phyloP scores from a whole-genome alignment of 2,113 vertebrate species.

The Rhombomys opimus region DNA sequence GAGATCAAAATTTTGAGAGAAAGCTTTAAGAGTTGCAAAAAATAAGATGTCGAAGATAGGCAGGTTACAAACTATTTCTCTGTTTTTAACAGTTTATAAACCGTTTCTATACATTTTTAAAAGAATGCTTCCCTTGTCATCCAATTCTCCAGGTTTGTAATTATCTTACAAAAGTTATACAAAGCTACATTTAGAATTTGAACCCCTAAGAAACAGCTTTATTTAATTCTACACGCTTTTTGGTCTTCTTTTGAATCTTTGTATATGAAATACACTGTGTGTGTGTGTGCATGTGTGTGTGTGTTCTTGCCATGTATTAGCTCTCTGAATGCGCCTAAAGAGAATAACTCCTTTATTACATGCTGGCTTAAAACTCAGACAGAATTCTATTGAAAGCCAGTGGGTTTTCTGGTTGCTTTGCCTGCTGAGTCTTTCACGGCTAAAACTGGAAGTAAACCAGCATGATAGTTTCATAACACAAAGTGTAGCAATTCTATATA shows the following conservation, averaged over 20 bases:
- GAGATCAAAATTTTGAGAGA: too few relatives aligned
- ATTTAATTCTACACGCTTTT: slow-evolving; percentile 16
- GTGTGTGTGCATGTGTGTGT: slow-evolving; percentile 51
- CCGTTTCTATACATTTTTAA: background rate
- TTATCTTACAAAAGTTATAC: background rate
- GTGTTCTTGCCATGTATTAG: slow-evolving; percentile 45
- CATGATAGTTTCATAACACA: slow-evolving; percentile 41
- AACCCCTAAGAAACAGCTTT: slow-evolving; percentile 46
- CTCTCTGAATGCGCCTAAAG: slow-evolving; percentile 57
- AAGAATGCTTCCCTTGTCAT: background rate
- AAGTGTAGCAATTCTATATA: slow-evolving; percentile 46
- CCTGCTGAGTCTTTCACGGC: slow-evolving; percentile 3
- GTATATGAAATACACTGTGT: background rate
- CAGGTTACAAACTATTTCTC: background rate
- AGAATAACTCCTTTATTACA: slow-evolving; percentile 75
- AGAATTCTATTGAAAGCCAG: slow-evolving; percentile 73
- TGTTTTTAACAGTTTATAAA: background rate
- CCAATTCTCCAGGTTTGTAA: background rate
- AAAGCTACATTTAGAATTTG: background rate
- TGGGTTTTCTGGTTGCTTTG: slow-evolving; percentile 27
- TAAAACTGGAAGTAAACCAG: slow-evolving; percentile 71
- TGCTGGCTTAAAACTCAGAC: slow-evolving; percentile 70
- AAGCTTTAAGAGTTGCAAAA: background rate
- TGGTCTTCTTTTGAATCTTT: slow-evolving; percentile 10
- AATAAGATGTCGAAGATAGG: background rate